Conservation (phyloP, 2,113 vertebrate species). For the Oryzias celebensis region DNA sequence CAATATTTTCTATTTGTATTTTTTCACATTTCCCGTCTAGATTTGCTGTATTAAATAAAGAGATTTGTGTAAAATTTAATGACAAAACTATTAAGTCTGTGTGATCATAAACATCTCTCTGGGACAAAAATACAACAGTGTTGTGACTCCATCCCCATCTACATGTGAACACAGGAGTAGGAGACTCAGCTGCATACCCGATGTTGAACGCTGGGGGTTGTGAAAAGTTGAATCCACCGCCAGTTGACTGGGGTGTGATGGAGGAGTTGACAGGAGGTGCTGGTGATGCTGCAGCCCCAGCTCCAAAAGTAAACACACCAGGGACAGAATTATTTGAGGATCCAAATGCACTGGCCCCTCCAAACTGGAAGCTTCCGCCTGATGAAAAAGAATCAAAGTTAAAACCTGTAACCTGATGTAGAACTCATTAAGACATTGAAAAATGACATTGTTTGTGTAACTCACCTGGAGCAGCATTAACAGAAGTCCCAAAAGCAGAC, state of each 20-base stretch:
- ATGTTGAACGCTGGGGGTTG: slow-evolving; percentile 80
- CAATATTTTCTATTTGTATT: no score
- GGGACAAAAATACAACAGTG: no score
- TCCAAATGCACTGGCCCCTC: slow-evolving; percentile 81
- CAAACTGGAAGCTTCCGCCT: slow-evolving; percentile 88
- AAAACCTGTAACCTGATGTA: not conserved
- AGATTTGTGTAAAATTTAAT: no score
- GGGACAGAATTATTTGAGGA: slow-evolving; percentile 56
- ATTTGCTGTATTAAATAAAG: no score
- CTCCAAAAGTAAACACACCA: slow-evolving; percentile 87
- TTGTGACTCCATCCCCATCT: no score
- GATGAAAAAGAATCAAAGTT: not conserved
- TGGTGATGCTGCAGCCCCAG: slow-evolving; percentile 56
- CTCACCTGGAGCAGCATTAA: slow-evolving; percentile 79
- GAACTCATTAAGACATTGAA: not conserved
- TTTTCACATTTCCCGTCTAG: no score
- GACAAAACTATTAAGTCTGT: no score
- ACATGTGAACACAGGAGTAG: no score
- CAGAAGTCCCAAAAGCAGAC: slow-evolving; percentile 80
- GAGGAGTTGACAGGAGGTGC: slow-evolving; percentile 63
- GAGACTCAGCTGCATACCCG: slow-evolving; percentile 79
- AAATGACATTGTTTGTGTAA: slow-evolving; percentile 4
- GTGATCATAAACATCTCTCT: no score
- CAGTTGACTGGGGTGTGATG: slow-evolving; percentile 74
- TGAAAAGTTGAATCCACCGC: slow-evolving; percentile 80